Evolutionary conservation across 2,113 vertebrate species (phyloP).

Genomic region (Choloepus hoffmanni): DNA sequence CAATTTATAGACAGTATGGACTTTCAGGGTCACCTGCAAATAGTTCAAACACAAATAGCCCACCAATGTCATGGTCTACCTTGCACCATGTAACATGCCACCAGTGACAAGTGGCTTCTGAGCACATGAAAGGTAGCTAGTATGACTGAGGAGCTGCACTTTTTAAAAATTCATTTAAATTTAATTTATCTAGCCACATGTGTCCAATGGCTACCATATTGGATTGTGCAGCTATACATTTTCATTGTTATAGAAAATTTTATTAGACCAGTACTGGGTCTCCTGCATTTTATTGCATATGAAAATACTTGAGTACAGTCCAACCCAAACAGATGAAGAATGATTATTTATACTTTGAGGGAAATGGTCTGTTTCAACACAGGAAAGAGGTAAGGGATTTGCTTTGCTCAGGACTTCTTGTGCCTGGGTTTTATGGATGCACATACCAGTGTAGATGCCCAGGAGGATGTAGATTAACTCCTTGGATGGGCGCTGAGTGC

Average conservation of each 20-base stretch:
- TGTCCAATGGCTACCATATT: fast-evolving
- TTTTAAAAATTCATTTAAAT: background rate
- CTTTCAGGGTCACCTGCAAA: background rate
- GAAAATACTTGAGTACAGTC: fast-evolving
- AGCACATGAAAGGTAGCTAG: too few species aligned
- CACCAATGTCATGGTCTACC: fast-evolving
- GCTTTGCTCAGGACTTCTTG: background rate
- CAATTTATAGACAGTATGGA: too few species aligned
- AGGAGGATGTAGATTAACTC: slow-evolving; percentile 91
- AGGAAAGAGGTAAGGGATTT: background rate
- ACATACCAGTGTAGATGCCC: slow-evolving; percentile 94
- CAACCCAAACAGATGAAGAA: fast-evolving
- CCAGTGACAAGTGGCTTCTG: fast-evolving
- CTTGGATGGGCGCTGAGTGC: slow-evolving; percentile 79
- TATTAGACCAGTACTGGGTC: fast-evolving
- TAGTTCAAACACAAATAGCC: background rate
- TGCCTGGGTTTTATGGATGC: background rate
- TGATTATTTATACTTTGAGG: fast-evolving
- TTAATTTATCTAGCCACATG: too few species aligned
- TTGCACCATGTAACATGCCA: fast-evolving
- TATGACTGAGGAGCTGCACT: background rate
- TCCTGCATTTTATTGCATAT: fast-evolving
- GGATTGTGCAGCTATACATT: fast-evolving
- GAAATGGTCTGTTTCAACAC: background rate
- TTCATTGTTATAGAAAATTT: fast-evolving